These are phyloP conservation scores for Bembecia ichneumoniformis DNA, from an alignment of 2,888 invertebrate genomes.

Conservation along the genomic window DNA sequence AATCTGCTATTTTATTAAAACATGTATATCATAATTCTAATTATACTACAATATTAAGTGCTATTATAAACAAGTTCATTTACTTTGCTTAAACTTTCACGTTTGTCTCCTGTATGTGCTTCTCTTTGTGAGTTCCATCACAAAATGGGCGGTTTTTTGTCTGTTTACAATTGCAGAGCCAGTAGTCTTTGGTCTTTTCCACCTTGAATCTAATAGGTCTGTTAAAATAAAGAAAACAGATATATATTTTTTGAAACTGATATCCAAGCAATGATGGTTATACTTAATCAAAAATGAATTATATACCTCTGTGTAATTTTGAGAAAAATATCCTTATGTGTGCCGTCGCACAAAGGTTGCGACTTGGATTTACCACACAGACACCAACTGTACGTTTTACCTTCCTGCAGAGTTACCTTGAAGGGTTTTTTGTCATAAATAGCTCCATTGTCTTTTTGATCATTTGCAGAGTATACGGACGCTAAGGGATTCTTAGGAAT, in stretches of 20 bases:
- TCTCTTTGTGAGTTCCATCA: slow-evolving; percentile 92
- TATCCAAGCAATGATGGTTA: no score
- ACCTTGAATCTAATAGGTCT: slow-evolving; percentile 89
- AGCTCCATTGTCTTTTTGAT: slow-evolving; percentile 80
- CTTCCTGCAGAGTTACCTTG: slow-evolving; percentile 78
- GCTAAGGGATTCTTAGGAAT: slow-evolving; percentile 79
- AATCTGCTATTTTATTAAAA: neutral
- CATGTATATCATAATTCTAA: neutral
- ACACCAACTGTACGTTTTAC: slow-evolving; percentile 92
- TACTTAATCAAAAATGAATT: no score
- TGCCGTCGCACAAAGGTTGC: slow-evolving; percentile 96
- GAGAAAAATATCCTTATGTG: slow-evolving; percentile 83
- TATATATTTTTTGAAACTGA: neutral
- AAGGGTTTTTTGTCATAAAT: slow-evolving; percentile 94
- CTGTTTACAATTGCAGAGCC: slow-evolving; percentile 99
- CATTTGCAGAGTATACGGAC: slow-evolving; percentile 71
- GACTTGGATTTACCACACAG: slow-evolving; percentile 92
- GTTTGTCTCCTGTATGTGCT: slow-evolving; percentile 76
- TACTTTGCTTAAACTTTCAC: slow-evolving; percentile 22
- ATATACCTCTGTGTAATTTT: slow-evolving; percentile 79
- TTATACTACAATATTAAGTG: neutral
- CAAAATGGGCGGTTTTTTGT: slow-evolving; percentile 95
- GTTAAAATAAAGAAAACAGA: slow-evolving; percentile 5
- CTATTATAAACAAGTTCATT: neutral
- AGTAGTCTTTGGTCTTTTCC: slow-evolving; percentile 90